phyloP scores from a whole-genome alignment of 2,888 invertebrate species.

The Cancer borealis region DNA sequence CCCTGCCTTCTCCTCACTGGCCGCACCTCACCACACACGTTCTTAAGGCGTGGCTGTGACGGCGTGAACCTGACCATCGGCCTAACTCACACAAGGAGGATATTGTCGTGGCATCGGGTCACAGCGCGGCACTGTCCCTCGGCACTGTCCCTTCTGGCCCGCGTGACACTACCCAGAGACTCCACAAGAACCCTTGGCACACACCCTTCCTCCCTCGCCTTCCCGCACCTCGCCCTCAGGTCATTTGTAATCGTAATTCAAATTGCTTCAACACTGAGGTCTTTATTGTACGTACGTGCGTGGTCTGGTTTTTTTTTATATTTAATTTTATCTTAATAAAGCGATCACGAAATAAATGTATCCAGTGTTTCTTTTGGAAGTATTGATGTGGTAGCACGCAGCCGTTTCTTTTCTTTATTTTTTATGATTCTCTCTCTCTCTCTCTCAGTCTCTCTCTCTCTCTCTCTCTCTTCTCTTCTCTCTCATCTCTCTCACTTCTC shows the following conservation, averaged over 20 bases:
- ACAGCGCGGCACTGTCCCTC: constrained; percentile 55
- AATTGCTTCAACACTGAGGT: background rate
- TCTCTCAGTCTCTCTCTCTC: background rate
- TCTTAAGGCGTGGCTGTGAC: constrained; percentile 53
- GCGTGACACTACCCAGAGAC: constrained; percentile 24
- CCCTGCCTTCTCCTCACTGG: too few relatives aligned
- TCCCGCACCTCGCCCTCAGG: background rate
- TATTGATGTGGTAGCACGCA: background rate
- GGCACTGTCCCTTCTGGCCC: constrained; percentile 9
- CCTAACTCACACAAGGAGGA: constrained; percentile 44
- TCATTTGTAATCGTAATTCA: constrained; percentile 43
- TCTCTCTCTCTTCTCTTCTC: constrained; percentile 9
- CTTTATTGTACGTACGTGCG: background rate
- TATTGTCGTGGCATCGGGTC: constrained; percentile 42
- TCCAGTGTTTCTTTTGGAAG: background rate
- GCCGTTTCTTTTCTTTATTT: background rate
- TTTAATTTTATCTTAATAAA: background rate
- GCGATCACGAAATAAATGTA: background rate
- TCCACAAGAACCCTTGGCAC: constrained; percentile 2
- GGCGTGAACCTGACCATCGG: constrained; percentile 55
- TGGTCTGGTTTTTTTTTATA: background rate
- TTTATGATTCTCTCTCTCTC: background rate
- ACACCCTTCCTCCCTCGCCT: constrained; percentile 7
- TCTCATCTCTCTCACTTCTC: constrained; percentile 1
- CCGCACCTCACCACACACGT: constrained; percentile 38